Percentiles rank a stretch among this genome's conserved stretches.
phyloP scores from a whole-genome alignment of 64 coral and sea anemone genomes.

The Acropora yongei region DNA sequence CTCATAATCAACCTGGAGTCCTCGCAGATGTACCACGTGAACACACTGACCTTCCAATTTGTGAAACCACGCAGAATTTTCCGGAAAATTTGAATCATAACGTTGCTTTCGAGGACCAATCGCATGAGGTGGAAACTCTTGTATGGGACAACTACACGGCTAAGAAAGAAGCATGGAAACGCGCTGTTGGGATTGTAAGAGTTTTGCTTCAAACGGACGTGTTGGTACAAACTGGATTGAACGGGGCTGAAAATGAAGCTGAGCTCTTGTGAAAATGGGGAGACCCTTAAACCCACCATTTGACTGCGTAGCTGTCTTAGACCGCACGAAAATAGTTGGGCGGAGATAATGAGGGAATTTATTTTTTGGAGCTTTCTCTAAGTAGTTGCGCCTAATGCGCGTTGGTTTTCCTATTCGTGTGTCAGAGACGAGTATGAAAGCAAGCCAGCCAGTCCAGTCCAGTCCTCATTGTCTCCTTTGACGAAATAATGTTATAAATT shows the following conservation, averaged over 20 bases:
- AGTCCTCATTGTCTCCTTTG: too few relatives aligned
- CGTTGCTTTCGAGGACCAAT: not conserved
- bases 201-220: slow-evolving; percentile 53
- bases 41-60: too few relatives aligned
- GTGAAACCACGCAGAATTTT: not conserved
- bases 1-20: not conserved
- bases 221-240: slow-evolving; percentile 37
- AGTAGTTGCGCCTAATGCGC: too few relatives aligned
- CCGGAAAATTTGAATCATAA: not conserved
- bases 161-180: slow-evolving; percentile 55
- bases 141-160: slow-evolving; percentile 57
- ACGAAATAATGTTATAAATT: too few relatives aligned
- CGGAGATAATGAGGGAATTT: too few relatives aligned
- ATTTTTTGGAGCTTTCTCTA: too few relatives aligned
- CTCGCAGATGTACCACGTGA: not conserved
- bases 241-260: not conserved
- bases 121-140: not conserved
- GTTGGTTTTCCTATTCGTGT: too few relatives aligned
- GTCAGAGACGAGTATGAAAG: too few relatives aligned
- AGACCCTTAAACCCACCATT: too few relatives aligned
- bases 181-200: slow-evolving; percentile 49
- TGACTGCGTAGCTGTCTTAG: too few relatives aligned
- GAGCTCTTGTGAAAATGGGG: not conserved
- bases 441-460: too few relatives aligned
- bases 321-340: too few relatives aligned